phyloP scores from a whole-genome alignment of 1,140 invertebrate species.

The Drosophila triauraria region DNA sequence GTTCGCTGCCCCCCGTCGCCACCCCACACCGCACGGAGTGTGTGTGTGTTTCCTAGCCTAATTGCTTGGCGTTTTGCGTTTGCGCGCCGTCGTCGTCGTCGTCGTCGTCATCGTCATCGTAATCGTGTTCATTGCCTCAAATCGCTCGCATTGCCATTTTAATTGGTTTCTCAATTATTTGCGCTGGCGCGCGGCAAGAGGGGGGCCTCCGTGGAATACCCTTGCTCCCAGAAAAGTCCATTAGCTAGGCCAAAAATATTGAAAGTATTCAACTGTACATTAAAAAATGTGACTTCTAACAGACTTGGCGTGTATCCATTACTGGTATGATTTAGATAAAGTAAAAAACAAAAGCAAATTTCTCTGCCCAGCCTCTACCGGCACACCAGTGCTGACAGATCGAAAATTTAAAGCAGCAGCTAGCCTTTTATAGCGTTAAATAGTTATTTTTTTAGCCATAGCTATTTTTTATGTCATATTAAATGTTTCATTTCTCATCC shows the following conservation, averaged over 20 bases:
- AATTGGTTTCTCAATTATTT: slow-evolving; percentile 59
- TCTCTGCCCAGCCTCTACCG: too few relatives aligned
- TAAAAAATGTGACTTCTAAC: neutral
- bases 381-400: too few relatives aligned
- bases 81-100: slow-evolving; percentile 55
- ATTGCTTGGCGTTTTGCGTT: slow-evolving; percentile 70
- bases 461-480: too few relatives aligned
- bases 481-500: too few relatives aligned
- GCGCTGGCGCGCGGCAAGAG: slow-evolving; percentile 13
- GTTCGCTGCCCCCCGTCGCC: slow-evolving; percentile 1
- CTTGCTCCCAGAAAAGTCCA: slow-evolving; percentile 7
- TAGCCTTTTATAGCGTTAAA: too few relatives aligned
- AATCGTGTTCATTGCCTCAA: slow-evolving; percentile 55
- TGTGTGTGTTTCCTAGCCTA: slow-evolving; percentile 50
- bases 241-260: neutral
- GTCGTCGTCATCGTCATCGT: slow-evolving; percentile 44
- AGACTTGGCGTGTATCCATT: too few relatives aligned
- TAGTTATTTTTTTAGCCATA: too few relatives aligned
- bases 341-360: too few relatives aligned
- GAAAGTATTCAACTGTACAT: neutral
- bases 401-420: too few relatives aligned
- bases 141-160: slow-evolving; percentile 58
- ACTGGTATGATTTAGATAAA: too few relatives aligned
- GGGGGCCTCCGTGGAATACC: slow-evolving; percentile 10
- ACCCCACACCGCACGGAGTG: slow-evolving; percentile 4